Conservation (phyloP, 2,113 vertebrate species). For the Alces alces region DNA sequence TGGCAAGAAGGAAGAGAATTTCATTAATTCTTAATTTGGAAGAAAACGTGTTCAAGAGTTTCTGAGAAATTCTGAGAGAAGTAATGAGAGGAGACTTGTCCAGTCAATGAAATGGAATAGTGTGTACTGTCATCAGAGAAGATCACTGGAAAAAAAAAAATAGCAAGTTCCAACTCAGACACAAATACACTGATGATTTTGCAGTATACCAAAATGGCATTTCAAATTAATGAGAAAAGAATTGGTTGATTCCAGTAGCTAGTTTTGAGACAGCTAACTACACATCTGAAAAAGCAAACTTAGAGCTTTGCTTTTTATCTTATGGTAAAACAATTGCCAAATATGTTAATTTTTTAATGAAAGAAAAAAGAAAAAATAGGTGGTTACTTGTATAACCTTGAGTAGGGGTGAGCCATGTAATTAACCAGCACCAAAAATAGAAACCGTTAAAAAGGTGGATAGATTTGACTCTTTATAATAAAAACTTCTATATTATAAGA, state of each 20-base stretch:
- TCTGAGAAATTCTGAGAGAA: not conserved
- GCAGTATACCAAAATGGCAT: not conserved
- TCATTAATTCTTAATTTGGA: not conserved
- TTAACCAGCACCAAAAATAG: not conserved
- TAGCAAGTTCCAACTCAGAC: not conserved
- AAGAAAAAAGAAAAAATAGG: not conserved
- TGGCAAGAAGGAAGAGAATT: slow-evolving; percentile 10
- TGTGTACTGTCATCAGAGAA: not conserved
- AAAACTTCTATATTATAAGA: not conserved
- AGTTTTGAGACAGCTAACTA: not conserved
- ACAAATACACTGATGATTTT: not conserved
- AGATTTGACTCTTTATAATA: not conserved
- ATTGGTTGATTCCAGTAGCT: not conserved
- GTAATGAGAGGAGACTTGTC: not conserved
- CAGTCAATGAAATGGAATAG: not conserved
- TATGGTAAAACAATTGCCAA: not conserved
- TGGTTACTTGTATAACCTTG: not conserved
- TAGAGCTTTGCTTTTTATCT: not conserved
- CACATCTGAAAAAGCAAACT: not conserved
- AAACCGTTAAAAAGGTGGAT: not conserved
- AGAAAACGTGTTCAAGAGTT: not conserved
- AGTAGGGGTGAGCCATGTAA: not conserved
- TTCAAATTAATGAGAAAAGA: not conserved
- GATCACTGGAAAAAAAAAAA: not conserved
- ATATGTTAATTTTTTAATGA: not conserved